These are phyloP conservation scores for Ostrea edulis DNA, from an alignment of 1,140 invertebrate species.

Conservation along the genomic window DNA sequence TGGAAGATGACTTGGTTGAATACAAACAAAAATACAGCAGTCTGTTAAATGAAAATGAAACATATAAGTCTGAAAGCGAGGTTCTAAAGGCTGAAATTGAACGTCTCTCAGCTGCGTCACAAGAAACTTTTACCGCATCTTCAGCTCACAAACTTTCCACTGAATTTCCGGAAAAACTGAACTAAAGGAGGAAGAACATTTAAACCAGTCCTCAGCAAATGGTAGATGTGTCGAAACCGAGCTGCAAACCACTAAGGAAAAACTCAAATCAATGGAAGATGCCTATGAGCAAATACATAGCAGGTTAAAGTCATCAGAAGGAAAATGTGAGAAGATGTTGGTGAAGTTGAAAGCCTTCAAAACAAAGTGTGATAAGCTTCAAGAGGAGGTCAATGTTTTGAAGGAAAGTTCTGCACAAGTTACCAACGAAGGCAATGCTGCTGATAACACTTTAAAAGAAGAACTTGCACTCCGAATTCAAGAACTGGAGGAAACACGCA, in stretches of 20 bases:
- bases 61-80: constrained; percentile 39
- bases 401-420: constrained; percentile 81
- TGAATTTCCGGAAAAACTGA: background rate
- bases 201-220: constrained; percentile 38
- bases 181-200: background rate
- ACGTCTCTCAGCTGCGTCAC: background rate
- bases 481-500: background rate
- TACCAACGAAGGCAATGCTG: constrained; percentile 47
- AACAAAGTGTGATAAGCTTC: constrained; percentile 75
- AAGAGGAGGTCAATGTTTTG: constrained; percentile 78
- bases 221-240: constrained; percentile 33
- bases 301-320: constrained; percentile 64
- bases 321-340: constrained; percentile 77
- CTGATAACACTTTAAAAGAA: background rate
- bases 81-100: constrained; percentile 46
- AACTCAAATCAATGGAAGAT: constrained; percentile 50
- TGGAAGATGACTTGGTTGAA: constrained; percentile 41
- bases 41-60: constrained; percentile 28
- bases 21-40: background rate
- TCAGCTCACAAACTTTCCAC: background rate
- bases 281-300: constrained; percentile 64
- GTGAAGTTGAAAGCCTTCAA: constrained; percentile 76
- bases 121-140: background rate
- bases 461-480: background rate
- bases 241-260: constrained; percentile 48